A percentile compares a stretch with the other conserved stretches of the same genome.
Evolutionary conservation across 2,888 invertebrate genomes (phyloP).

Genomic region (Ariolimax columbianus): DNA sequence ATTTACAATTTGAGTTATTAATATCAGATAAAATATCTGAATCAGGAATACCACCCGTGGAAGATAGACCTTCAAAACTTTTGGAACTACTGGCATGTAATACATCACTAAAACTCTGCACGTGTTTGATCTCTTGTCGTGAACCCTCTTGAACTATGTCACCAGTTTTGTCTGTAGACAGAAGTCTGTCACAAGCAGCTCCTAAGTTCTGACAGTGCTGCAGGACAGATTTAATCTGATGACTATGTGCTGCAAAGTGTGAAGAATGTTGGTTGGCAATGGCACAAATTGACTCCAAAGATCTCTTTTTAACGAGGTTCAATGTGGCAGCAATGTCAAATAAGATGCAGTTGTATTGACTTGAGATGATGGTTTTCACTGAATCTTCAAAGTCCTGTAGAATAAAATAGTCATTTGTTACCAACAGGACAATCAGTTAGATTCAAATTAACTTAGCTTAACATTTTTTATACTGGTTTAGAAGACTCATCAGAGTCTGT

Average conservation of each 20-base stretch:
- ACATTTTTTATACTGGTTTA: too few species aligned
- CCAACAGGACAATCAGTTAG: neutral
- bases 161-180: neutral
- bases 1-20: neutral
- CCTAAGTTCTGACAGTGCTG: conserved; percentile 29
- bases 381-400: conserved; percentile 36
- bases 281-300: neutral
- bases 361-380: conserved; percentile 32
- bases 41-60: neutral
- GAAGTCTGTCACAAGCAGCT: conserved; percentile 24
- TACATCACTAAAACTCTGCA: neutral
- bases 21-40: neutral
- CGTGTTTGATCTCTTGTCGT: neutral
- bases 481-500: too few species aligned
- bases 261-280: conserved; percentile 13
- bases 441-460: too few species aligned
- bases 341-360: conserved; percentile 48
- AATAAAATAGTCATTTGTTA: neutral
- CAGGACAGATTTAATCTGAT: conserved; percentile 26
- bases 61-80: neutral
- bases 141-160: neutral
- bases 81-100: neutral
- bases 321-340: conserved; percentile 40
- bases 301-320: conserved; percentile 8
- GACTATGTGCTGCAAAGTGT: conserved; percentile 1